Evolutionary conservation across 2,888 invertebrate genomes (phyloP), one percentile per base, ranked within the genome.

Genomic region (Drosophila mulleri): DNA sequence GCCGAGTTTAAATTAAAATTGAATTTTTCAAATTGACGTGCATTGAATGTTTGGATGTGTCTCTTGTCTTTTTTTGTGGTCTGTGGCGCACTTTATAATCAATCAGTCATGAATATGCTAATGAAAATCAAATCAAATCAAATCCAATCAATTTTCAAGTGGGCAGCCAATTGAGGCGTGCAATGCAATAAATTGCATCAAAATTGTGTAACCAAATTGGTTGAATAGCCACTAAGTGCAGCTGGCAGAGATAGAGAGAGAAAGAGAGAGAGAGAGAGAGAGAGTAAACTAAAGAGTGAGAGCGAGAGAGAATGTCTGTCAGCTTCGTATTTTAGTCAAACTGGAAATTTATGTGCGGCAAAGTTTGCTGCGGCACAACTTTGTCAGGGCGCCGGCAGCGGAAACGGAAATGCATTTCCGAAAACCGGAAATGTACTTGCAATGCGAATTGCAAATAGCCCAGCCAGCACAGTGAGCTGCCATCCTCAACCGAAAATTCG

Each of bases 331-430:
- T 78, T 81, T 74, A 63, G 82, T 76, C 69, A 85, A 85, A 80
- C 69, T 77, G 66, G 61, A 75, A 79, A 87, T 85, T 81, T 75
- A 79, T 79, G 80, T 82, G 80, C 75, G 61, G 54, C 60, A 65
- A 70, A 69, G 72, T 67, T 75, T 68, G 59, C 37, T 67, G 53
- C 54, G 54, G 68, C 48, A 62, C 70, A 78, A 80, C 58, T 77
- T 80, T 74, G 75, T 65, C 64, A 80, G 52, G 42, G 56, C 69
- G 56, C 68, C 35, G 41, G 26, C 58, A 29, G 44, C 80, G 89
- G 86, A 89, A 89, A 44, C 86, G 89, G 86, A 87, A 89, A 88
- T 87, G 86, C 86, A 87, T 81, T 87, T 89, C 72, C 77, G 79
- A 76, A 85, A 88, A 81, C 88, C 88, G 86, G 86, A 87, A 88